Conservation (phyloP, 1,140 invertebrate genomes). For the Zaprionus ghesquierei region DNA sequence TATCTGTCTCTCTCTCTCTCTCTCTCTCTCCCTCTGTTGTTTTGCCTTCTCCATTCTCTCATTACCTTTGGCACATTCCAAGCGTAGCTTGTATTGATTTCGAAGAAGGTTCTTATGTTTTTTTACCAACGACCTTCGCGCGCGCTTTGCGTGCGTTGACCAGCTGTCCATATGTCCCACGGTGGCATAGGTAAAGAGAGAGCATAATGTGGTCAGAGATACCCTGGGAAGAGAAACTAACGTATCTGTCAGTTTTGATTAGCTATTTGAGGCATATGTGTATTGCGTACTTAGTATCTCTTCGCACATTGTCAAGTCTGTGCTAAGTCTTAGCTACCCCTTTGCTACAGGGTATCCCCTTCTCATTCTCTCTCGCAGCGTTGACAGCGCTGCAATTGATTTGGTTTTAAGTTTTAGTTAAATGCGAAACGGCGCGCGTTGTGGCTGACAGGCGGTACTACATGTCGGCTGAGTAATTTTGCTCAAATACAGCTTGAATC, state of each 20-base stretch:
- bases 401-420: slow-evolving; percentile 53
- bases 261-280: background rate
- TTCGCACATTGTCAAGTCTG: background rate
- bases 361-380: no score
- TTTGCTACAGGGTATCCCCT: background rate
- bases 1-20: no score
- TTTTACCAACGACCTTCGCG: slow-evolving; percentile 26
- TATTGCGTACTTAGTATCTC: background rate
- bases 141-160: slow-evolving; percentile 46
- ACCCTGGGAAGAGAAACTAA: no score
- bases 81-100: slow-evolving; percentile 42
- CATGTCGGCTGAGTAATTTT: slow-evolving; percentile 30
- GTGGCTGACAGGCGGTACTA: background rate
- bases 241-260: background rate
- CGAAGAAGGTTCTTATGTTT: slow-evolving; percentile 28
- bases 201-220: background rate
- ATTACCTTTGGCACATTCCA: background rate
- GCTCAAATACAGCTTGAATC: slow-evolving; percentile 16
- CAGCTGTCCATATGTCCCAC: slow-evolving; percentile 7
- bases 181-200: background rate
- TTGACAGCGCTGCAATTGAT: slow-evolving; percentile 56
- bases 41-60: background rate
- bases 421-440: slow-evolving; percentile 22
- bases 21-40: no score
- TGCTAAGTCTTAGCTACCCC: background rate